Percentiles rank a stretch among this genome's conserved stretches.
Conservation (phyloP, 2,113 vertebrate species). For the Strix aluco region DNA sequence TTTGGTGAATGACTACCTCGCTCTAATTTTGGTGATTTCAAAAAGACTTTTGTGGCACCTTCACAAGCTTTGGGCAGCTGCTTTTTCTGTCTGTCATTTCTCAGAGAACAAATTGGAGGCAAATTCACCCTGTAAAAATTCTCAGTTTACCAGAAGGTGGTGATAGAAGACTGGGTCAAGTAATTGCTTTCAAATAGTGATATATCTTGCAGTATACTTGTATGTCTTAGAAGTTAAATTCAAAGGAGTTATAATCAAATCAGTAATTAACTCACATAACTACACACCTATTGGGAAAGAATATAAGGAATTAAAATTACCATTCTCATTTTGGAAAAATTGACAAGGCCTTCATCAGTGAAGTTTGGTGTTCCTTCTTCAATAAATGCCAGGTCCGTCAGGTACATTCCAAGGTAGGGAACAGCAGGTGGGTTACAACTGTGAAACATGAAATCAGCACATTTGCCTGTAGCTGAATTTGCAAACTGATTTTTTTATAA, state of each 20-base stretch:
- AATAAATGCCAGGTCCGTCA: slow-evolving; percentile 96
- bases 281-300: neutral
- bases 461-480: neutral
- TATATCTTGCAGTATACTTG: neutral
- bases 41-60: neutral
- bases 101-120: neutral
- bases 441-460: neutral
- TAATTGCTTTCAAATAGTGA: neutral
- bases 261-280: neutral
- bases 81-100: neutral
- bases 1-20: neutral
- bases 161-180: neutral
- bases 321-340: slow-evolving; percentile 99
- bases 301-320: slow-evolving; percentile 69
- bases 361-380: slow-evolving; percentile 98
- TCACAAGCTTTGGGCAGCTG: neutral
- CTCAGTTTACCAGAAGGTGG: slow-evolving; percentile 9
- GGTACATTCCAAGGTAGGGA: slow-evolving; percentile 98
- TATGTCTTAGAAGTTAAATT: neutral
- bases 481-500: neutral
- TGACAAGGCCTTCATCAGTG: slow-evolving; percentile 97
- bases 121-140: neutral
- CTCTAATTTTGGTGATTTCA: neutral
- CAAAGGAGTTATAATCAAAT: neutral
- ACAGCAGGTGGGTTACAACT: slow-evolving; percentile 97